A percentile compares a stretch with the other conserved stretches of the same genome.
Conservation (phyloP, 2,888 invertebrate species). For the Hoplodrina blanda region DNA sequence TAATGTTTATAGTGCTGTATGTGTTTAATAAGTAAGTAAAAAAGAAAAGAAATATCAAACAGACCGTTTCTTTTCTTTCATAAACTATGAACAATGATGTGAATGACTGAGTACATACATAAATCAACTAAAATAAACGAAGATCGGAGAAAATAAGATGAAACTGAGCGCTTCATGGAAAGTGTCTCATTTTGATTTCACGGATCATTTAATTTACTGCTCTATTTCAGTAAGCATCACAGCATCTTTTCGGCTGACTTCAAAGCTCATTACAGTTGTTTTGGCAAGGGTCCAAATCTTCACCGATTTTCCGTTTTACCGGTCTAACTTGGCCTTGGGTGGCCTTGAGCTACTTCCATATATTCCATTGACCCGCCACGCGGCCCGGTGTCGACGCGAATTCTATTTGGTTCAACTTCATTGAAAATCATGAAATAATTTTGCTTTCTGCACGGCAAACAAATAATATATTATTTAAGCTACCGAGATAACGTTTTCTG, state of each 20-base stretch:
- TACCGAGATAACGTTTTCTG: constrained; percentile 41
- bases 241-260: constrained; percentile 54
- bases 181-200: constrained; percentile 53
- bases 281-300: constrained; percentile 58
- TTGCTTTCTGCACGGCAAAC: constrained; percentile 32
- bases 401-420: constrained; percentile 21
- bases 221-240: constrained; percentile 31
- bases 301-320: constrained; percentile 53
- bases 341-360: constrained; percentile 62
- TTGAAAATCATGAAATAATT: constrained; percentile 25
- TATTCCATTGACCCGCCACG: constrained; percentile 52
- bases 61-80: constrained; percentile 4
- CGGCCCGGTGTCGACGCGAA: constrained; percentile 38
- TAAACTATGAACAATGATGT: constrained; percentile 3
- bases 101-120: constrained; percentile 11
- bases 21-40: neutral
- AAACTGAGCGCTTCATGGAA: constrained; percentile 15
- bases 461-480: constrained; percentile 42
- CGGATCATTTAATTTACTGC: constrained; percentile 44
- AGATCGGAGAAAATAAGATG: constrained; percentile 3
- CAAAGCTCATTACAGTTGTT: constrained; percentile 55
- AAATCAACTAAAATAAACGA: constrained; percentile 19
- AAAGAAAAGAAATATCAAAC: neutral
- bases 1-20: neutral
- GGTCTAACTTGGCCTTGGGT: constrained; percentile 57